A percentile compares a stretch with the other conserved stretches of the same genome.
Evolutionary conservation across 2,797 vertebrate genomes (phyloP).

Genomic region (Parauchenoglanis punctatus): DNA sequence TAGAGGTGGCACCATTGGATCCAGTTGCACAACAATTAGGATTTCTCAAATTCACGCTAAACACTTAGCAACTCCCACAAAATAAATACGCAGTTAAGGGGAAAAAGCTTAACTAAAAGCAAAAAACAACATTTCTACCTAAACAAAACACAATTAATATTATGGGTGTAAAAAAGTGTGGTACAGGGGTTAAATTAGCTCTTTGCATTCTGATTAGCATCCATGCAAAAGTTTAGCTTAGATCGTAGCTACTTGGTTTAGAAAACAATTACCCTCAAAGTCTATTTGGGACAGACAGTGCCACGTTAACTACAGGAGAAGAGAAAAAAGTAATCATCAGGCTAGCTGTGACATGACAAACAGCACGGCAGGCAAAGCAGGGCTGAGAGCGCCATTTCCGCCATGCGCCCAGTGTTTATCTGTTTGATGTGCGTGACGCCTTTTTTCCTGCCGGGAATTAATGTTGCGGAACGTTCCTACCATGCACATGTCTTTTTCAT

Average conservation of each 20-base stretch:
- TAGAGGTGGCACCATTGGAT: no score
- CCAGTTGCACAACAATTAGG: no score
- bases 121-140: no score
- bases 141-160: no score
- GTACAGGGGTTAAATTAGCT: background rate
- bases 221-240: background rate
- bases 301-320: constrained; percentile 37
- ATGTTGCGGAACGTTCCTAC: constrained; percentile 80
- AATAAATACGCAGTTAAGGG: no score
- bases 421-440: constrained; percentile 70
- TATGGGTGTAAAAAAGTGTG: no score
- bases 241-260: background rate
- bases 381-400: constrained; percentile 58
- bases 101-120: no score
- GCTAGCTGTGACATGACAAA: constrained; percentile 47
- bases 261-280: background rate
- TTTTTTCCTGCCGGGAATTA: constrained; percentile 69
- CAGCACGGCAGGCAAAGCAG: constrained; percentile 41
- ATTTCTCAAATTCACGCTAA: no score
- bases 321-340: constrained; percentile 26
- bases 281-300: constrained; percentile 32
- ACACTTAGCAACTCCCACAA: no score
- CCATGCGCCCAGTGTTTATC: constrained; percentile 61
- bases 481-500: constrained; percentile 85
- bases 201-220: background rate